phyloP scores from a whole-genome alignment of 2,888 invertebrate genomes.

The Nemotelus pantherinus region DNA sequence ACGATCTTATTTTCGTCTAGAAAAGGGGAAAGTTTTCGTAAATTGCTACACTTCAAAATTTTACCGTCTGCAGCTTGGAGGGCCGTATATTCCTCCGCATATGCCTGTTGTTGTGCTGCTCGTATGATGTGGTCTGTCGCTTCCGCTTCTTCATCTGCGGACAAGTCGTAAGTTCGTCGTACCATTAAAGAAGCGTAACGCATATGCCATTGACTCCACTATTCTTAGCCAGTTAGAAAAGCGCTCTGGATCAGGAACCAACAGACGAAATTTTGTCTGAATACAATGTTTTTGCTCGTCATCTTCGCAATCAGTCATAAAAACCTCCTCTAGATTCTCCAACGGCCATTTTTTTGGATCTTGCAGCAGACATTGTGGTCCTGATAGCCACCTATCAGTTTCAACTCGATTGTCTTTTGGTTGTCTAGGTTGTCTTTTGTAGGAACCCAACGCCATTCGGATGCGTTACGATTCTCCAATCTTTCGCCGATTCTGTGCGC shows the following conservation, averaged over 20 bases:
- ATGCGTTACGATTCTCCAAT: too few species aligned
- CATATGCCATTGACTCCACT: slow-evolving; percentile 26
- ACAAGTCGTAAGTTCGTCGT: neutral
- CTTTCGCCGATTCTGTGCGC: too few species aligned
- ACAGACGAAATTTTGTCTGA: neutral
- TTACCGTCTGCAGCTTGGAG: neutral
- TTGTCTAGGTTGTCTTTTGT: too few species aligned
- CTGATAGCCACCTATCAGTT: too few species aligned
- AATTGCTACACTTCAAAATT: neutral
- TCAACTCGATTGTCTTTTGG: too few species aligned
- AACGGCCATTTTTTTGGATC: too few species aligned
- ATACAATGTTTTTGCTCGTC: neutral
- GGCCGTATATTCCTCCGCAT: neutral
- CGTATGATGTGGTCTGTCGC: neutral
- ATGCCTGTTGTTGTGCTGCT: neutral
- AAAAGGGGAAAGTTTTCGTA: neutral
- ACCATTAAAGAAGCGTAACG: neutral
- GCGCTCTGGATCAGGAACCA: neutral
- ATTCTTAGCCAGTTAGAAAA: slow-evolving; percentile 20
- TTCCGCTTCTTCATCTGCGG: neutral
- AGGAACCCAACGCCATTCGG: too few species aligned
- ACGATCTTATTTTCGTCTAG: slow-evolving; percentile 5
- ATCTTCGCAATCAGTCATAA: neutral
- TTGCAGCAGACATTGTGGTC: too few species aligned
- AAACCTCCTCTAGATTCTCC: slow-evolving; percentile 17